These are phyloP conservation scores for Thaleichthys pacificus DNA, from an alignment of 2,797 vertebrate species.

Conservation along the genomic window DNA sequence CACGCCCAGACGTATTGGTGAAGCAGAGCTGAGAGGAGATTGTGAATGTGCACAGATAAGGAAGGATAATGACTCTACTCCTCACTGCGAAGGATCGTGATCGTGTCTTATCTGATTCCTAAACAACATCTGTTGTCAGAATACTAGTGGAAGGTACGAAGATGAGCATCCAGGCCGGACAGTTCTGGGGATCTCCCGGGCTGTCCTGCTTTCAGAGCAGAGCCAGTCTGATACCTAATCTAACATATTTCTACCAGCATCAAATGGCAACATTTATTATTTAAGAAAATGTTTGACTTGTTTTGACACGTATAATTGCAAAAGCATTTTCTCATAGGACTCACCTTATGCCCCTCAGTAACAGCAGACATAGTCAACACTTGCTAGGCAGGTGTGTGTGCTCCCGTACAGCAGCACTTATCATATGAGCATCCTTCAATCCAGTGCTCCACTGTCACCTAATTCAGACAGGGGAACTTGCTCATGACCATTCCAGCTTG, in stretches of 20 bases:
- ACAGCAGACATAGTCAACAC: neutral
- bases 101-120: constrained; percentile 31
- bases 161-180: neutral
- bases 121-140: constrained; percentile 14
- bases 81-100: neutral
- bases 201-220: constrained; percentile 26
- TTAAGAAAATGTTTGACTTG: neutral
- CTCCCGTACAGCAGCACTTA: constrained; percentile 52
- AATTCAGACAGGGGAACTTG: constrained; percentile 30
- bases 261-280: neutral
- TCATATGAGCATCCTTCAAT: constrained; percentile 36
- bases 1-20: constrained; percentile 39
- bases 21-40: constrained; percentile 42
- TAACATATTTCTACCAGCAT: constrained; percentile 29
- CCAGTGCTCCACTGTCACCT: constrained; percentile 43
- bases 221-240: neutral
- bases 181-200: constrained; percentile 22
- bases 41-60: constrained; percentile 10
- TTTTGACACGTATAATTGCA: no score
- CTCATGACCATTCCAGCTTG: constrained; percentile 20
- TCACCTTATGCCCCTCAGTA: neutral
- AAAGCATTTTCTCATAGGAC: no score
- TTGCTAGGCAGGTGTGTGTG: neutral
- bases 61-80: neutral
- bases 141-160: constrained; percentile 7